Percentiles rank a stretch among this genome's conserved stretches.
These are phyloP conservation scores for Balaeniceps rex DNA, from an alignment of 2,113 vertebrate species.

Conservation along the genomic window DNA sequence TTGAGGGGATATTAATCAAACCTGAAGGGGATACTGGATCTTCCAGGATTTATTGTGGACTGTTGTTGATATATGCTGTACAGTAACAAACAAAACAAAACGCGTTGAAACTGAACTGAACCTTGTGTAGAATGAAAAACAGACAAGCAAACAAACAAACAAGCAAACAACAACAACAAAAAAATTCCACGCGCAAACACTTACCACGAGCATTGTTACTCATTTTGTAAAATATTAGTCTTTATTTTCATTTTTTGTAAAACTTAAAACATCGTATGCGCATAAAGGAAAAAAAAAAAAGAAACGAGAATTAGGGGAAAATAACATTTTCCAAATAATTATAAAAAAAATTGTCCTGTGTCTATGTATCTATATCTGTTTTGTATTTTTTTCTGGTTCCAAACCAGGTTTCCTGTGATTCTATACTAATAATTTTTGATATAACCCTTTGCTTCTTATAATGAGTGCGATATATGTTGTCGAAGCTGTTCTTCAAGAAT, in stretches of 20 bases:
- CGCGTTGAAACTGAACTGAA: conserved; percentile 85
- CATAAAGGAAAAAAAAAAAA: conserved; percentile 93
- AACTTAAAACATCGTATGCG: conserved; percentile 95
- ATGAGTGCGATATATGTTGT: conserved; percentile 99
- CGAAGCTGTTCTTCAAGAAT: conserved; percentile 99
- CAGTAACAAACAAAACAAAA: conserved; percentile 87
- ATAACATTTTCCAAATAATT: conserved; percentile 99
- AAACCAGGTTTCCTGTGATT: conserved; percentile 99
- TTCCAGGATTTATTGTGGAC: conserved; percentile 85
- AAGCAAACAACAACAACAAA: neutral
- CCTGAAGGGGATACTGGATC: conserved; percentile 75
- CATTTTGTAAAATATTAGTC: conserved; percentile 99
- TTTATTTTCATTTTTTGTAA: conserved; percentile 99
- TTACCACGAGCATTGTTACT: conserved; percentile 89
- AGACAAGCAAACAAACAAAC: neutral
- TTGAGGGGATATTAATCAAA: conserved; percentile 75
- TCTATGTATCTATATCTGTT: conserved; percentile 99
- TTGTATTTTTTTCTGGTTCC: conserved; percentile 99
- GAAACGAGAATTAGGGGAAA: conserved; percentile 96
- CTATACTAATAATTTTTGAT: conserved; percentile 99
- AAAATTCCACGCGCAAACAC: conserved; percentile 70
- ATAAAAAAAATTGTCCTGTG: conserved; percentile 98
- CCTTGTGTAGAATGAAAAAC: conserved; percentile 81
- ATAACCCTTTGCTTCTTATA: conserved; percentile 99
- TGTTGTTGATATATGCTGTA: conserved; percentile 96